Percentiles rank a stretch among this genome's conserved stretches.
These are phyloP conservation scores for Panopea generosa DNA, from an alignment of 2,888 invertebrate genomes.

Conservation along the genomic window DNA sequence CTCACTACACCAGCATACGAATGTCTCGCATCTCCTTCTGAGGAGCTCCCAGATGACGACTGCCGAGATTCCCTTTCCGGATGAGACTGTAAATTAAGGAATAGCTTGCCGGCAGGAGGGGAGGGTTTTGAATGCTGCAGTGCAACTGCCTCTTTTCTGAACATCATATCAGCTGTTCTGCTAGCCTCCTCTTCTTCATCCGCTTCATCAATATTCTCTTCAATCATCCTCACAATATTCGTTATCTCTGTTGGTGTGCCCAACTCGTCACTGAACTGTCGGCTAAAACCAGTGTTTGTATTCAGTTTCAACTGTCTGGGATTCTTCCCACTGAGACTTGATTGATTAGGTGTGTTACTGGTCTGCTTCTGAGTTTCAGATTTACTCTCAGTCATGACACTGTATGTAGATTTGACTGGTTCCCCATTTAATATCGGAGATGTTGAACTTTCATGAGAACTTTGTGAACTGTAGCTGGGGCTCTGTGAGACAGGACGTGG, in stretches of 20 bases:
- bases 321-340: conserved; percentile 13
- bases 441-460: conserved; percentile 60
- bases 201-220: conserved; percentile 73
- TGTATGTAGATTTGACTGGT: conserved; percentile 10
- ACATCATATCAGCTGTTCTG: conserved; percentile 19
- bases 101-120: conserved; percentile 58
- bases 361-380: conserved; percentile 8
- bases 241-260: conserved; percentile 79
- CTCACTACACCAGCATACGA: conserved; percentile 70
- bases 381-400: conserved; percentile 30
- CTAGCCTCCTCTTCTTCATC: conserved; percentile 56
- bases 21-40: conserved; percentile 53
- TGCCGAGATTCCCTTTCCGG: conserved; percentile 29
- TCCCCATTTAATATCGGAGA: conserved; percentile 56
- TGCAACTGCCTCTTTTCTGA: conserved; percentile 18
- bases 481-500: conserved; percentile 61
- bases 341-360: conserved; percentile 4
- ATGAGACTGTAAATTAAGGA: conserved; percentile 59
- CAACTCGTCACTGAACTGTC: conserved; percentile 79
- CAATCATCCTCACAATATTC: conserved; percentile 78
- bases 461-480: conserved; percentile 62
- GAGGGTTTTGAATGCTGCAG: conserved; percentile 43
- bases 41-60: conserved; percentile 59
- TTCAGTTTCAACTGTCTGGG: conserved; percentile 57
- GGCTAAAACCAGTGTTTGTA: conserved; percentile 76